Conservation (phyloP, 2,113 vertebrate genomes). For the Erythrocercus mccallii region DNA sequence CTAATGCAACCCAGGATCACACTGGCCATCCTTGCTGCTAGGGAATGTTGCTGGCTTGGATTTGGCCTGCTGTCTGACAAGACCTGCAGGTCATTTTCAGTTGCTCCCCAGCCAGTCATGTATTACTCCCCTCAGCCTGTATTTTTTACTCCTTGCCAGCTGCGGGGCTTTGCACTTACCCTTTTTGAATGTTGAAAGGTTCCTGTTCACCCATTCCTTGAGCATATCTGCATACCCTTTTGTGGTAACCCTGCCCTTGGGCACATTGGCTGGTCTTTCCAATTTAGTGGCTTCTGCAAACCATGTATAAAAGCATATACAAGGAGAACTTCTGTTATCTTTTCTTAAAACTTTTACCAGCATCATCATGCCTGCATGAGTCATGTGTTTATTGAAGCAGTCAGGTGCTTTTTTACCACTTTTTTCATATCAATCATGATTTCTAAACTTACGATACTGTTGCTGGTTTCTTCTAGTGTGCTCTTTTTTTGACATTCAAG, state of each 20-base stretch:
- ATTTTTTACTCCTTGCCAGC: not conserved
- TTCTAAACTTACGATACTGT: not conserved
- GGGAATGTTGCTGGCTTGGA: not conserved
- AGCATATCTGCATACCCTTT: not conserved
- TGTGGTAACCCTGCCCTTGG: not conserved
- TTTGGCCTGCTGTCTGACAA: not conserved
- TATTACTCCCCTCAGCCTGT: not conserved
- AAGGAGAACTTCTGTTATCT: not conserved
- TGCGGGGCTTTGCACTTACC: not conserved
- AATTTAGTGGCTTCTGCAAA: not conserved
- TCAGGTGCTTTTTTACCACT: not conserved
- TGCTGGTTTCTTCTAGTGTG: not conserved
- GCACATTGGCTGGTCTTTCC: not conserved
- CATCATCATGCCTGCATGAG: not conserved
- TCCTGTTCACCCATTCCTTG: not conserved
- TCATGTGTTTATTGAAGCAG: not conserved
- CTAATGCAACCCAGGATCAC: not conserved
- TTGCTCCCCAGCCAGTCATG: not conserved
- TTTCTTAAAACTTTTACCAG: not conserved
- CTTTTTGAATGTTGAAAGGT: not conserved
- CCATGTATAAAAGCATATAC: not conserved
- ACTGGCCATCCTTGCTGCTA: not conserved
- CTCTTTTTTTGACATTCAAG: not conserved
- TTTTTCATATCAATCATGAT: not conserved
- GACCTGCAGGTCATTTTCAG: not conserved